A percentile compares a stretch with the other conserved stretches of the same genome.
Conservation (phyloP, 2,113 vertebrate genomes). For the Neolamprologus hecqui region DNA sequence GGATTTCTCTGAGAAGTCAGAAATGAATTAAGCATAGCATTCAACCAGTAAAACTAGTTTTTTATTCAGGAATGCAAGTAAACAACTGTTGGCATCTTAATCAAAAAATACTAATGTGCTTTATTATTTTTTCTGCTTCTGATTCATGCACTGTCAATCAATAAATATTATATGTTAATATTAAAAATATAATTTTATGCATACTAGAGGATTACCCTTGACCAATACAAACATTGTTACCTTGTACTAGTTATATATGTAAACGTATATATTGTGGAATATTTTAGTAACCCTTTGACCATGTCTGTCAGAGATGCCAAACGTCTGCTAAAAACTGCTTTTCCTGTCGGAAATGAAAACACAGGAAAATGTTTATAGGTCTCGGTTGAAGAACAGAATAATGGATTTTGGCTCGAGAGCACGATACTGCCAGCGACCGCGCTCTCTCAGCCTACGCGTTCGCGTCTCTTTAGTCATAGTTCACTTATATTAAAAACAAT, state of each 20-base stretch:
- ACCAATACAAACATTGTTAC: not conserved
- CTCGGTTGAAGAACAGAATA: conserved; percentile 21
- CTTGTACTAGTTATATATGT: not conserved
- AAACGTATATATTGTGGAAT: not conserved
- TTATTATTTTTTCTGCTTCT: not conserved
- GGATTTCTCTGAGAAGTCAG: not conserved
- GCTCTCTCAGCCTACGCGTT: not conserved
- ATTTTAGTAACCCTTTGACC: conserved; percentile 6
- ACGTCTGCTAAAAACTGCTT: conserved; percentile 28
- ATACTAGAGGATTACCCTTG: not conserved
- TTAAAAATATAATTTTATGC: not conserved
- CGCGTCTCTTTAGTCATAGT: conserved; percentile 12
- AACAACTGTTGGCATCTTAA: not conserved
- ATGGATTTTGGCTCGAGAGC: conserved; percentile 23
- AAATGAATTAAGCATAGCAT: not conserved
- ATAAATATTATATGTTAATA: not conserved
- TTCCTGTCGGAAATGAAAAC: conserved; percentile 52
- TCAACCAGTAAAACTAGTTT: not conserved
- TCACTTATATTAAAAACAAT: conserved; percentile 45
- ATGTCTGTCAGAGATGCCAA: conserved; percentile 23
- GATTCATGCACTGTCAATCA: not conserved
- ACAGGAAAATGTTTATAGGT: conserved; percentile 34
- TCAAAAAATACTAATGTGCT: not conserved
- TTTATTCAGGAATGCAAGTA: not conserved
- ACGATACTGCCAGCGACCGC: not conserved